Conservation (phyloP, 2,888 invertebrate genomes). For the Dexiosoma caninum region DNA sequence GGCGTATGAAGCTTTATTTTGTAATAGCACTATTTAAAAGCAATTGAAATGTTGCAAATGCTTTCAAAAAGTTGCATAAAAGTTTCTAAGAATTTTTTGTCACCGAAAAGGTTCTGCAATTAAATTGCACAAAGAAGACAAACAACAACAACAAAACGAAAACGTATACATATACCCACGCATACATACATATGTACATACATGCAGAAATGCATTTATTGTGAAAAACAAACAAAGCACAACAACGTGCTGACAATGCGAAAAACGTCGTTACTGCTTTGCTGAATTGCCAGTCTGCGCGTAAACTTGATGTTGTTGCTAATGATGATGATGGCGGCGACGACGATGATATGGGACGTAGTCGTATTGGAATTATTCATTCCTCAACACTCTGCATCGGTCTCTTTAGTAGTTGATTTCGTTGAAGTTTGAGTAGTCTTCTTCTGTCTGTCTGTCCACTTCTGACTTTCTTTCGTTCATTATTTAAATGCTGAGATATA, state of each 20-base stretch:
- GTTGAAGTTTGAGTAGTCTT: neutral
- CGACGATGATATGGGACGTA: slow-evolving; percentile 22
- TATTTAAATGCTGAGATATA: slow-evolving; percentile 50
- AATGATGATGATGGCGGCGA: neutral
- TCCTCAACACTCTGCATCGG: slow-evolving; percentile 14
- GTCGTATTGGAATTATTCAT: neutral
- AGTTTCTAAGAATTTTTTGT: neutral
- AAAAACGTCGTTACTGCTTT: slow-evolving; percentile 35
- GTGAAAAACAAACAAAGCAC: slow-evolving; percentile 10
- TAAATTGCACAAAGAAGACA: slow-evolving; percentile 4
- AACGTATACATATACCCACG: too few relatives aligned
- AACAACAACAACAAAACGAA: neutral
- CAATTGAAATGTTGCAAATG: neutral
- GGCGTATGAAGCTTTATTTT: too few relatives aligned
- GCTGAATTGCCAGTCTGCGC: neutral
- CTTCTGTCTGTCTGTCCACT: neutral
- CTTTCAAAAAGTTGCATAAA: neutral
- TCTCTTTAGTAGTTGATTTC: neutral
- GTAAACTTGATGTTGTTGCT: slow-evolving; percentile 15
- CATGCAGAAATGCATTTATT: neutral
- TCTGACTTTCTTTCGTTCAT: slow-evolving; percentile 26
- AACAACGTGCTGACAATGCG: slow-evolving; percentile 46
- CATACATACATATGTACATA: neutral
- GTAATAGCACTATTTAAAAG: neutral
- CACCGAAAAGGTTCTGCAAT: neutral